phyloP scores from a whole-genome alignment of 2,113 vertebrate genomes.

The Stigmatopora nigra region DNA sequence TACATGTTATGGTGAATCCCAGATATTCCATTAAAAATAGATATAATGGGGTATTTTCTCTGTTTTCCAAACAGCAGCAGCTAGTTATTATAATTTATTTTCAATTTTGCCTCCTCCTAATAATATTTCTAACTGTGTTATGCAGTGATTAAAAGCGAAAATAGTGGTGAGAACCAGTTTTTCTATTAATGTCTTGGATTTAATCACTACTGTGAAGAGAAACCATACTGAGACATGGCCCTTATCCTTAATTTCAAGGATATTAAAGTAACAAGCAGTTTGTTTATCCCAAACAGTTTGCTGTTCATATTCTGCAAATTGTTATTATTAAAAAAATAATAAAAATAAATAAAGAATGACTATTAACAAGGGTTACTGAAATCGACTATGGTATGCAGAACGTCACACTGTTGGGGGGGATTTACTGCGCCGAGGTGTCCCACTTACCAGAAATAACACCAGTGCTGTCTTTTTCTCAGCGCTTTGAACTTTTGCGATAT shows the following conservation, averaged over 20 bases:
- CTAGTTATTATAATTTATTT: too few relatives aligned
- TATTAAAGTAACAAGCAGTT: not conserved
- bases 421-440: constrained; percentile 51
- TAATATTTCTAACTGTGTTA: too few relatives aligned
- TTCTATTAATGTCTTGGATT: not conserved
- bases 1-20: too few relatives aligned
- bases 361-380: constrained; percentile 4
- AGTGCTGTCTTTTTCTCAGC: constrained; percentile 49
- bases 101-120: too few relatives aligned
- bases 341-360: too few relatives aligned
- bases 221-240: not conserved
- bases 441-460: constrained; percentile 64
- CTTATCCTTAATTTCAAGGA: not conserved
- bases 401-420: constrained; percentile 44
- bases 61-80: too few relatives aligned
- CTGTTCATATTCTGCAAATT: not conserved
- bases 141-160: too few relatives aligned
- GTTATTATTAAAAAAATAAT: not conserved
- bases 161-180: too few relatives aligned
- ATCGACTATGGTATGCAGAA: constrained; percentile 36
- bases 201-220: not conserved
- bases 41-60: too few relatives aligned
- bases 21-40: too few relatives aligned
- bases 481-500: constrained; percentile 49
- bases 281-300: not conserved